phyloP scores from a whole-genome alignment of 2,113 vertebrate species.

The Neolamprologus ventralis region DNA sequence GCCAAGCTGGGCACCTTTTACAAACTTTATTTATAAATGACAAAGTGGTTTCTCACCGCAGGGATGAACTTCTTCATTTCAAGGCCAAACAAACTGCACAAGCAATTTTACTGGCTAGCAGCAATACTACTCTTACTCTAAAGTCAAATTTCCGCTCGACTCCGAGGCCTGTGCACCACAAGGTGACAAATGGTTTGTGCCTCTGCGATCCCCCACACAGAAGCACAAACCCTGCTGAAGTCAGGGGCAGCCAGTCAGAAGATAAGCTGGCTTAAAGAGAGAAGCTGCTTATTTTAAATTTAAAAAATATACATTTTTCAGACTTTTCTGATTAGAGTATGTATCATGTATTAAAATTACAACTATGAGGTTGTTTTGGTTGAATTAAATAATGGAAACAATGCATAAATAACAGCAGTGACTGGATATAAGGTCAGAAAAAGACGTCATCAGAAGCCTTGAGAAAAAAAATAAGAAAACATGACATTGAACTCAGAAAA shows the following conservation, averaged over 20 bases:
- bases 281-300: not conserved
- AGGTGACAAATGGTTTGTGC: not conserved
- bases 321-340: not conserved
- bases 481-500: not conserved
- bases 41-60: not conserved
- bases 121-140: not conserved
- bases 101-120: not conserved
- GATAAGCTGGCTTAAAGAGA: not conserved
- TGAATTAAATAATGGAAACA: not conserved
- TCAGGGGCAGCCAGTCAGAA: not conserved
- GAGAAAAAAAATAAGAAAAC: not conserved
- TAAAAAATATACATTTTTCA: not conserved
- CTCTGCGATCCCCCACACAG: not conserved
- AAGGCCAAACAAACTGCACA: not conserved
- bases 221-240: not conserved
- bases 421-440: not conserved
- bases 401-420: not conserved
- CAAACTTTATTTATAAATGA: not conserved
- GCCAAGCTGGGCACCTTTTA: not conserved
- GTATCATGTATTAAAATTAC: not conserved
- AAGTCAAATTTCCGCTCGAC: not conserved
- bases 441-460: not conserved
- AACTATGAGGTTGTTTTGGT: not conserved
- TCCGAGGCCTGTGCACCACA: not conserved
- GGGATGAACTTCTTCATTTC: not conserved